Percentiles rank a stretch among this genome's conserved stretches.
Evolutionary conservation across 2,888 invertebrate genomes (phyloP).

Genomic region (Conomelus anceps): DNA sequence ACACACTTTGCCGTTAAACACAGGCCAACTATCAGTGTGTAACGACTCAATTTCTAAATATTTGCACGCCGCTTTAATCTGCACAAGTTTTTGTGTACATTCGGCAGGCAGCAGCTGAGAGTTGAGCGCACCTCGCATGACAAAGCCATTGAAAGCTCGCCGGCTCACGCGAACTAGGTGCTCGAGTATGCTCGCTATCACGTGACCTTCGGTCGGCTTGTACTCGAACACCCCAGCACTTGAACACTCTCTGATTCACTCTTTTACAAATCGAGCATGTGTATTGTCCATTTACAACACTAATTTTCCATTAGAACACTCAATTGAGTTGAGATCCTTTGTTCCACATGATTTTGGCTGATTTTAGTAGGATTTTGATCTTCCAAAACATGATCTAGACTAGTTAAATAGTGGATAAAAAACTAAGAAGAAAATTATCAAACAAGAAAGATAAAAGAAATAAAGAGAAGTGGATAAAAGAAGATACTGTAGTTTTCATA

Average conservation of each 20-base stretch:
- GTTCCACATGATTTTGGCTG: too few relatives aligned
- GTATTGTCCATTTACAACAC: neutral
- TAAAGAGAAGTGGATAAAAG: too few relatives aligned
- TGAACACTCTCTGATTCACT: neutral
- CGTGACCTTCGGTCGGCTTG: neutral
- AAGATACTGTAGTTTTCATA: too few relatives aligned
- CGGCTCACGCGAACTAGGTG: neutral
- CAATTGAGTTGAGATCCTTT: too few relatives aligned
- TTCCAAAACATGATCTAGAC: too few relatives aligned
- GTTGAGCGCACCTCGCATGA: neutral
- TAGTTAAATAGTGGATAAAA: too few relatives aligned
- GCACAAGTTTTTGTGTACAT: neutral
- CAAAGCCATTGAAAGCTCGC: neutral
- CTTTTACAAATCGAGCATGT: neutral
- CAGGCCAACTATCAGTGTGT: neutral
- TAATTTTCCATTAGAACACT: neutral
- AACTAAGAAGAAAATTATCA: too few relatives aligned
- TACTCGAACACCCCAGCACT: neutral
- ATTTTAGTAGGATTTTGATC: too few relatives aligned
- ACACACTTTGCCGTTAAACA: neutral
- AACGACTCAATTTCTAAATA: neutral
- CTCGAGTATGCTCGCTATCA: neutral
- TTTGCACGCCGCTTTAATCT: neutral
- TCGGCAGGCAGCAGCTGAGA: neutral
- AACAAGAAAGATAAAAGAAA: too few relatives aligned